phyloP scores from a whole-genome alignment of 2,797 vertebrate genomes.

The Octomys mimax region DNA sequence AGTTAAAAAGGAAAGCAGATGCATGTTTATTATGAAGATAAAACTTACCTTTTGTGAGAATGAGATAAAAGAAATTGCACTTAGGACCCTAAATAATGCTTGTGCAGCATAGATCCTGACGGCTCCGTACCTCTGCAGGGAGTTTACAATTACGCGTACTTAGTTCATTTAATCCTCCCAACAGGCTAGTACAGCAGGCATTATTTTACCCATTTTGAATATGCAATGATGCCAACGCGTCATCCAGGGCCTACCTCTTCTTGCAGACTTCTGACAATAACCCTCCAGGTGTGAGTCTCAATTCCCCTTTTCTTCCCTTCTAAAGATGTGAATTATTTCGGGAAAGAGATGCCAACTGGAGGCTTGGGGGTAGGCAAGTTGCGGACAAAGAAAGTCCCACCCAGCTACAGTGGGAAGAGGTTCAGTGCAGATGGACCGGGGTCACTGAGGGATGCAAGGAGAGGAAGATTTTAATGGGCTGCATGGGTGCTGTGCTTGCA shows the following conservation, averaged over 20 bases:
- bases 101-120: neutral
- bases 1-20: constrained; percentile 52
- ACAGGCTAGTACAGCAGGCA: neutral
- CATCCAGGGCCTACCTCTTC: neutral
- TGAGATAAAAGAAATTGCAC: constrained; percentile 41
- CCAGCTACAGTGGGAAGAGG: neutral
- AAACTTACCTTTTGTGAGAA: constrained; percentile 58
- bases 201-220: constrained; percentile 6
- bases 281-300: neutral
- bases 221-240: neutral
- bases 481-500: neutral
- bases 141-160: neutral
- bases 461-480: neutral
- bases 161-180: neutral
- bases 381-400: neutral
- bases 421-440: neutral
- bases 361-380: no score
- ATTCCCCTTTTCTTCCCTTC: neutral
- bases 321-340: neutral
- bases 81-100: neutral
- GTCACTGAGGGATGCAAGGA: accelerated
- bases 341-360: neutral
- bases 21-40: constrained; percentile 37
- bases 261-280: neutral
- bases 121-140: neutral